Evolutionary conservation across 37 sponge, comb jelly and placozoan genomes (phyloP).

Genomic region (Bolinopsis microptera): DNA sequence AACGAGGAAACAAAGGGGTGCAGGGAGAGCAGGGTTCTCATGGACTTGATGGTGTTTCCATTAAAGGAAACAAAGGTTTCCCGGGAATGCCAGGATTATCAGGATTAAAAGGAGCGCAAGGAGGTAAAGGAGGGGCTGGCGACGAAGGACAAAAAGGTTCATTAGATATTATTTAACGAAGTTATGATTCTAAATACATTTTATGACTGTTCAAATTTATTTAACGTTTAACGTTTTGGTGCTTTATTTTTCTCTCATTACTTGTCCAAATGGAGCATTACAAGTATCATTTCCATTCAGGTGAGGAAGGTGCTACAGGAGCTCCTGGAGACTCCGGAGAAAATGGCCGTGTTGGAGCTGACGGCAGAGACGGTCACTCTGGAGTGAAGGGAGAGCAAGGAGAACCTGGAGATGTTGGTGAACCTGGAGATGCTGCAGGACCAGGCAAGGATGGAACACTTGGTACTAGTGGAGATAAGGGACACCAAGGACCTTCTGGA

Average conservation of each 20-base stretch:
- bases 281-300: no score
- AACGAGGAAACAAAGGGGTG: conserved; percentile 52
- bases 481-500: background rate
- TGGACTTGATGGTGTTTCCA: conserved; percentile 6
- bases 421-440: background rate
- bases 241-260: no score
- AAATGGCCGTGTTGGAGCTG: background rate
- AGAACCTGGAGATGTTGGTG: background rate
- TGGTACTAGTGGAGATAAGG: background rate
- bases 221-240: no score
- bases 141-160: background rate
- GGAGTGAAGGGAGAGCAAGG: conserved; percentile 16
- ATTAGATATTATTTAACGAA: background rate
- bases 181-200: no score
- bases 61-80: background rate
- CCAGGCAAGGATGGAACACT: background rate
- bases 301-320: background rate
- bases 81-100: background rate
- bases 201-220: no score
- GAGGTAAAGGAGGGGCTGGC: background rate
- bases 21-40: conserved; percentile 44
- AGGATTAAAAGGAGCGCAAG: conserved; percentile 32
- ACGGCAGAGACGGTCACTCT: background rate
- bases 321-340: background rate
- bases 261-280: no score